phyloP scores from a whole-genome alignment of 92 coral and sea anemone genomes.

The Porites rus region DNA sequence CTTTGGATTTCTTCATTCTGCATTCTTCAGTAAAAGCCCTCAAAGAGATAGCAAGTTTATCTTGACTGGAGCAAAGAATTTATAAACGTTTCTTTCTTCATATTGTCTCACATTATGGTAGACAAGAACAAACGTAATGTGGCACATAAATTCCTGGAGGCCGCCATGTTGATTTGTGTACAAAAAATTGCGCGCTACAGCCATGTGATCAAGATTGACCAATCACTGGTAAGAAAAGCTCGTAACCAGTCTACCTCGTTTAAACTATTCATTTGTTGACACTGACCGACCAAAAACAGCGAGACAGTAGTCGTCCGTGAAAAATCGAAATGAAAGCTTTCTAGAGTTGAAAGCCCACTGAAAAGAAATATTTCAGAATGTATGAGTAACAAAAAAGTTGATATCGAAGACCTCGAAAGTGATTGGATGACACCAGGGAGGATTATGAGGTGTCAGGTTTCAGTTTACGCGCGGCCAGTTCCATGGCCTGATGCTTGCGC shows the following conservation, averaged over 20 bases:
- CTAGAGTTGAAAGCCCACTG: neutral
- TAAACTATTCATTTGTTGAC: no score
- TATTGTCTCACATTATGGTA: constrained; percentile 9
- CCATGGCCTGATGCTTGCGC: no score
- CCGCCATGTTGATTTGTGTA: constrained; percentile 46
- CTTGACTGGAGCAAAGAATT: neutral
- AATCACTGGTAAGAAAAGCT: neutral
- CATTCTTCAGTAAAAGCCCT: neutral
- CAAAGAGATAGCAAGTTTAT: neutral
- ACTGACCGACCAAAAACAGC: neutral
- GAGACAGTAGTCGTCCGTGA: no score
- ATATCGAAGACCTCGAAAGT: neutral
- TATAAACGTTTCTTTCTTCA: neutral
- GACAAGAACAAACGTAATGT: neutral
- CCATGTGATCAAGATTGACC: constrained; percentile 26
- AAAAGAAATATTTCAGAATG: neutral
- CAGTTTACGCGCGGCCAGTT: neutral
- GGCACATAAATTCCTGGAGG: neutral
- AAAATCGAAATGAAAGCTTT: neutral
- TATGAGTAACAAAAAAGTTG: neutral
- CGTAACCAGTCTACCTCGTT: constrained; percentile 8
- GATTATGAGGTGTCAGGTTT: neutral
- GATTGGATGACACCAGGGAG: no score
- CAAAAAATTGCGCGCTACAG: constrained; percentile 30
- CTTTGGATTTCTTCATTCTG: constrained; percentile 74